Percentiles rank a stretch among this genome's conserved stretches.
These are phyloP conservation scores for Pelobates cultripes DNA, from an alignment of 2,797 vertebrate species.

Conservation along the genomic window DNA sequence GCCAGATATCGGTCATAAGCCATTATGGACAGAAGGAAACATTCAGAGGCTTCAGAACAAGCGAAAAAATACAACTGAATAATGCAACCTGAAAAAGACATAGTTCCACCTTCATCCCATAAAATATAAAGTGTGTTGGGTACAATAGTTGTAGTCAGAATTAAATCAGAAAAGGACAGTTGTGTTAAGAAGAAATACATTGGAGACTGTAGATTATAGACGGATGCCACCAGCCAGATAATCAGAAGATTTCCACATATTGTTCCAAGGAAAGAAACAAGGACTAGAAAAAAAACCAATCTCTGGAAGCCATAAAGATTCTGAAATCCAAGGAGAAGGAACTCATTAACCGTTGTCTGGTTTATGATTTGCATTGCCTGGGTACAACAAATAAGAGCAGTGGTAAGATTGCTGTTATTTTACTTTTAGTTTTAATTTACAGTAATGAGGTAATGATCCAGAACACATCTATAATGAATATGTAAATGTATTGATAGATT, in stretches of 20 bases:
- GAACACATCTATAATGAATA: too few species aligned
- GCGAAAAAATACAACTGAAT: slow-evolving; percentile 20
- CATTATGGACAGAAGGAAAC: slow-evolving; percentile 30
- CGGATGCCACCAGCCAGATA: slow-evolving; percentile 5
- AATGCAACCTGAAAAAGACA: background rate
- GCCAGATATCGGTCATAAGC: slow-evolving; percentile 34
- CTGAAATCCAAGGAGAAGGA: slow-evolving; percentile 22
- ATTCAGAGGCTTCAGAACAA: background rate
- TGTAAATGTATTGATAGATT: too few species aligned
- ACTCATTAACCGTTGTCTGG: background rate
- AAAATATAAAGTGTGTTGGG: background rate
- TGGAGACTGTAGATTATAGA: slow-evolving; percentile 6
- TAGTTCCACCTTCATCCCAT: background rate
- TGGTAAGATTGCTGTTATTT: too few species aligned
- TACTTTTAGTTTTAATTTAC: too few species aligned
- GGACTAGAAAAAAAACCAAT: background rate
- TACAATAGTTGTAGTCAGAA: slow-evolving; percentile 7
- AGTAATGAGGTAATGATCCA: too few species aligned
- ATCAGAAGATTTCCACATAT: slow-evolving; percentile 31
- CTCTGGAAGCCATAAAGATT: background rate
- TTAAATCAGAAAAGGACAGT: slow-evolving; percentile 1
- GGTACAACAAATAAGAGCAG: too few species aligned
- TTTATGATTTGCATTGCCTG: background rate
- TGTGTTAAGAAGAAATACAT: slow-evolving; percentile 35
- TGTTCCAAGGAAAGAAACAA: background rate